These are phyloP conservation scores for Nyleta sp. DNA, from an alignment of 2,888 invertebrate species.

Conservation along the genomic window DNA sequence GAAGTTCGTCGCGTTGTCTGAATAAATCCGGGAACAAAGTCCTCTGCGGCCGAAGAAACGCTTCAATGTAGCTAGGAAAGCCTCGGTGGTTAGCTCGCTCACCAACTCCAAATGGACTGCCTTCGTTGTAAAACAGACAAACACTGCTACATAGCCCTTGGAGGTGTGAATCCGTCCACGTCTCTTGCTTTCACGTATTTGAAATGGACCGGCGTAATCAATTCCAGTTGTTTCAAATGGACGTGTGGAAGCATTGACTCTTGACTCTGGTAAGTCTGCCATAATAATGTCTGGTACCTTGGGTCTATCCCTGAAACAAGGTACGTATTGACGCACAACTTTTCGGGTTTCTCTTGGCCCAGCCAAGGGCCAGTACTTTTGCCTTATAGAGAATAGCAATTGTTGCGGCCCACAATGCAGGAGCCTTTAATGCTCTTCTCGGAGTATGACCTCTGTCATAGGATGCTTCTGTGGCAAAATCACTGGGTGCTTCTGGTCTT, in stretches of 20 bases:
- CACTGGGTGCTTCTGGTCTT: not conserved
- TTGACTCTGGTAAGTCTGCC: not conserved
- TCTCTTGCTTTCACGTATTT: conserved; percentile 43
- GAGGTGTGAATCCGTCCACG: conserved; percentile 25
- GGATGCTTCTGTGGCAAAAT: not conserved
- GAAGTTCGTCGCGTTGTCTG: not conserved
- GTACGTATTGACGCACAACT: conserved; percentile 21
- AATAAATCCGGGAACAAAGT: not conserved
- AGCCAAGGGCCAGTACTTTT: conserved; percentile 9
- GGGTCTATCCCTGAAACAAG: conserved; percentile 46
- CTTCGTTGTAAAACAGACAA: conserved; percentile 56
- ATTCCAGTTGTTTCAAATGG: conserved; percentile 30
- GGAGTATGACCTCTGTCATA: not conserved
- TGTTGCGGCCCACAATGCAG: conserved; percentile 10
- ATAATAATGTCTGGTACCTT: not conserved
- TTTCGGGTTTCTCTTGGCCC: conserved; percentile 41
- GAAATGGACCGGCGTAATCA: conserved; percentile 63
- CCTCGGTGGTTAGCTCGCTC: not conserved
- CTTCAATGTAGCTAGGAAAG: not conserved
- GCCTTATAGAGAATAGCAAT: not conserved
- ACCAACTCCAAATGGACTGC: conserved; percentile 32
- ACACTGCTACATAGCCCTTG: conserved; percentile 57
- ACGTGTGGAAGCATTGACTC: not conserved
- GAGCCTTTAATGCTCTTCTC: not conserved
- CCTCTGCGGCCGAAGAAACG: not conserved